Conservation (phyloP, 2,797 vertebrate genomes). For the Sebastes oblongus region DNA sequence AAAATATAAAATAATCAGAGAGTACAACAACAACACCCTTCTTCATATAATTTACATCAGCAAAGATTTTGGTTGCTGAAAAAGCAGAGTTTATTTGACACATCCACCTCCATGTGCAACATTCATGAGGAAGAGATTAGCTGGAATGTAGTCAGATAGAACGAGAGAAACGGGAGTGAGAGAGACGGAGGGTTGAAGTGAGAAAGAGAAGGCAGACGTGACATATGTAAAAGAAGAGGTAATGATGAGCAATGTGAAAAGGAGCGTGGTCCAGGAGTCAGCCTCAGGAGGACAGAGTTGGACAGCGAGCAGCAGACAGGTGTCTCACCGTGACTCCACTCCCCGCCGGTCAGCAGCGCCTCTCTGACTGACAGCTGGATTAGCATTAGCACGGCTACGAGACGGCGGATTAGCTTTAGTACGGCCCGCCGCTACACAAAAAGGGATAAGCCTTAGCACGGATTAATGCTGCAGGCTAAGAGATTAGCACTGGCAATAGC, state of each 20-base stretch:
- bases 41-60: not conserved
- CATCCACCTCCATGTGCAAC: not conserved
- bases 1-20: not conserved
- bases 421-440: not conserved
- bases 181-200: not conserved
- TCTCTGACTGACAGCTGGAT: slow-evolving; percentile 41
- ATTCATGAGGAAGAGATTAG: not conserved
- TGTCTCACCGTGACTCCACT: not conserved
- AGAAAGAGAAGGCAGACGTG: too few species aligned
- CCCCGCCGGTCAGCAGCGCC: not conserved
- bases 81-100: not conserved
- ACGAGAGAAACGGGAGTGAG: not conserved
- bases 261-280: not conserved
- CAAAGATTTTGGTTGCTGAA: not conserved
- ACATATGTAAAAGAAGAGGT: too few species aligned
- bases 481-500: slow-evolving; percentile 52
- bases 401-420: slow-evolving; percentile 43
- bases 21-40: too few species aligned
- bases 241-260: not conserved
- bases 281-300: not conserved
- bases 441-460: slow-evolving; percentile 45
- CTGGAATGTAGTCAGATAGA: not conserved
- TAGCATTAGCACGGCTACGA: slow-evolving; percentile 38
- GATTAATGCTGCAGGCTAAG: slow-evolving; percentile 41
- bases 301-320: not conserved